Conservation (phyloP, 1,140 invertebrate genomes). For the Cyclina sinensis region DNA sequence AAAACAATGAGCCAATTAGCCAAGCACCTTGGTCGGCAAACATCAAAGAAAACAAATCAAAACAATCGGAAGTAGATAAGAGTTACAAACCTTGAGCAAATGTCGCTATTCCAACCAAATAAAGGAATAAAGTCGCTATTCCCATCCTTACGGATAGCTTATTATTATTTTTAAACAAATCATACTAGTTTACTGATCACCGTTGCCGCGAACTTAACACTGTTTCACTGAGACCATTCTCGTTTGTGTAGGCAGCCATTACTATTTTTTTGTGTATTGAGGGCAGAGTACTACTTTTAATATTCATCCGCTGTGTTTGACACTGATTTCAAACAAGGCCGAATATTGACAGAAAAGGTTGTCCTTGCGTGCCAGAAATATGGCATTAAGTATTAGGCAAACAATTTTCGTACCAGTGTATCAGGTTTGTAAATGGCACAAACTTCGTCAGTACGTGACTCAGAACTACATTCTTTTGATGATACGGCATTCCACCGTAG, state of each 20-base stretch:
- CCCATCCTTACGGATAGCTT: slow-evolving; percentile 55
- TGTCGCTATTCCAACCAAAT: slow-evolving; percentile 45
- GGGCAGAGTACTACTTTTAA: slow-evolving; percentile 57
- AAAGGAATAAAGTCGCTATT: slow-evolving; percentile 9
- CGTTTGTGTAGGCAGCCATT: slow-evolving; percentile 52
- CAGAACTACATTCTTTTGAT: neutral
- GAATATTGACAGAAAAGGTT: slow-evolving; percentile 8
- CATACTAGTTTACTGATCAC: slow-evolving; percentile 45
- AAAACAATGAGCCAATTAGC: neutral
- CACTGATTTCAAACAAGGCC: neutral
- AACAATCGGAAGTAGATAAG: slow-evolving; percentile 37
- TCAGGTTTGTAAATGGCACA: neutral
- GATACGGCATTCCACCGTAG: neutral
- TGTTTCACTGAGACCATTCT: slow-evolving; percentile 9
- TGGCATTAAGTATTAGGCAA: neutral
- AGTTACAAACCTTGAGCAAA: slow-evolving; percentile 43
- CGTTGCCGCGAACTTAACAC: slow-evolving; percentile 10
- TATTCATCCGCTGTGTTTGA: slow-evolving; percentile 25
- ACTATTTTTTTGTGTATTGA: slow-evolving; percentile 62
- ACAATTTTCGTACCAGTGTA: neutral
- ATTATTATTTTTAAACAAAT: slow-evolving; percentile 34
- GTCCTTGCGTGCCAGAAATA: neutral
- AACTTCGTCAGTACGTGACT: neutral
- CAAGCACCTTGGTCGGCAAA: slow-evolving; percentile 49
- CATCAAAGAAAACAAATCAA: slow-evolving; percentile 55